A percentile compares a stretch with the other conserved stretches of the same genome.
phyloP scores from a whole-genome alignment of 2,113 vertebrate species.

The Erinaceus europaeus region DNA sequence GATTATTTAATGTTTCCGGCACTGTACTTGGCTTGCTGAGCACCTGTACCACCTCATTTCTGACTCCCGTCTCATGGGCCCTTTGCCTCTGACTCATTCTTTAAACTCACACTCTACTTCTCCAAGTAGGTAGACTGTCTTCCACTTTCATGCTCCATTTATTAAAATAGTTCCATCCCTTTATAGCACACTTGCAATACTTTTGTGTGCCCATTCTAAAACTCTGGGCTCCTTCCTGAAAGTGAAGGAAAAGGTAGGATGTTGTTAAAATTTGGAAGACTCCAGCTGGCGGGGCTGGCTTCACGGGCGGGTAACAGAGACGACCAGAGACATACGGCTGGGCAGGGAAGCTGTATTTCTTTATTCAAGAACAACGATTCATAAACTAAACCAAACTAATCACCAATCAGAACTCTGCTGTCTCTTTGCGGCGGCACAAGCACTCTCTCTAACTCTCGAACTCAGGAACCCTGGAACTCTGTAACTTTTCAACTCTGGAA shows the following conservation, averaged over 20 bases:
- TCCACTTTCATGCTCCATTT: not conserved
- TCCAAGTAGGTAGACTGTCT: not conserved
- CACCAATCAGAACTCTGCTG: too few relatives aligned
- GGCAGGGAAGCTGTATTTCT: too few relatives aligned
- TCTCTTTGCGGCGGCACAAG: too few relatives aligned
- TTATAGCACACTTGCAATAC: not conserved
- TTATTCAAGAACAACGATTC: too few relatives aligned
- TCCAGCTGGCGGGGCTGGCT: too few relatives aligned
- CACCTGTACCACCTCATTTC: not conserved
- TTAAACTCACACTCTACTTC: not conserved
- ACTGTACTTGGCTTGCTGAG: not conserved
- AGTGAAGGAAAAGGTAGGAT: not conserved
- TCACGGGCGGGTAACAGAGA: too few relatives aligned
- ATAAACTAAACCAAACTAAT: too few relatives aligned
- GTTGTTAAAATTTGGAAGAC: too few relatives aligned
- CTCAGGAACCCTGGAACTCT: too few relatives aligned
- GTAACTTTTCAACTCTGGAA: too few relatives aligned
- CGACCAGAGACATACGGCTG: too few relatives aligned
- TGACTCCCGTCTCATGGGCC: not conserved
- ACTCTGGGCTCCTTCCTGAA: not conserved
- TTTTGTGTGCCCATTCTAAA: not conserved
- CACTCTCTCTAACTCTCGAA: too few relatives aligned
- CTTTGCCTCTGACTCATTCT: not conserved
- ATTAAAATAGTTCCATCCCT: not conserved
- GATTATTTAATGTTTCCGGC: accelerated